These are phyloP conservation scores for Cryptoleucopteryx plumbea DNA, from an alignment of 2,113 vertebrate genomes.

Conservation along the genomic window DNA sequence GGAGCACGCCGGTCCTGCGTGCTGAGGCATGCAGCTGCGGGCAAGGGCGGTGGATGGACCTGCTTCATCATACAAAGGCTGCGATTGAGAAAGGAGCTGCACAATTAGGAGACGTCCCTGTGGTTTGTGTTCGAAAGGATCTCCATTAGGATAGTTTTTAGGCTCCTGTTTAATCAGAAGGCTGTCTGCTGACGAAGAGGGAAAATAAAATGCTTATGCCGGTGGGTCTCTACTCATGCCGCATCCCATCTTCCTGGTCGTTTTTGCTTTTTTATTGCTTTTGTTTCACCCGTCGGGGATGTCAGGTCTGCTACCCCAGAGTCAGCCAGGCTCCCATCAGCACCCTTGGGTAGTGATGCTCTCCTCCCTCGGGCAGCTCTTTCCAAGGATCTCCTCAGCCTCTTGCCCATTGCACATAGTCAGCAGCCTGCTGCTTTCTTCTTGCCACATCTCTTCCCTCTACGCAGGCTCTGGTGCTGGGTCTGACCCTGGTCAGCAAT, in stretches of 20 bases:
- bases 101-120: background rate
- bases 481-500: background rate
- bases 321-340: background rate
- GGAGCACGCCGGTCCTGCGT: fast-evolving
- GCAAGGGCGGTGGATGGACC: background rate
- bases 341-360: background rate
- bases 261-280: background rate
- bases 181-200: background rate
- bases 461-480: background rate
- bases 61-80: background rate
- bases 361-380: background rate
- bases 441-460: background rate
- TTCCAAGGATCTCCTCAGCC: background rate
- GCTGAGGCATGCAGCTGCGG: fast-evolving
- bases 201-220: fast-evolving
- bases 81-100: background rate
- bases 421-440: background rate
- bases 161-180: background rate
- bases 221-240: background rate
- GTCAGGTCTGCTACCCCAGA: background rate
- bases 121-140: background rate
- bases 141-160: background rate
- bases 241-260: background rate
- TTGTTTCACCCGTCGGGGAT: background rate
- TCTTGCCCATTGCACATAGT: background rate